A percentile compares a stretch with the other conserved stretches of the same genome.
These are phyloP conservation scores for Camponotus floridanus DNA, from an alignment of 1,140 invertebrate species.

Conservation along the genomic window DNA sequence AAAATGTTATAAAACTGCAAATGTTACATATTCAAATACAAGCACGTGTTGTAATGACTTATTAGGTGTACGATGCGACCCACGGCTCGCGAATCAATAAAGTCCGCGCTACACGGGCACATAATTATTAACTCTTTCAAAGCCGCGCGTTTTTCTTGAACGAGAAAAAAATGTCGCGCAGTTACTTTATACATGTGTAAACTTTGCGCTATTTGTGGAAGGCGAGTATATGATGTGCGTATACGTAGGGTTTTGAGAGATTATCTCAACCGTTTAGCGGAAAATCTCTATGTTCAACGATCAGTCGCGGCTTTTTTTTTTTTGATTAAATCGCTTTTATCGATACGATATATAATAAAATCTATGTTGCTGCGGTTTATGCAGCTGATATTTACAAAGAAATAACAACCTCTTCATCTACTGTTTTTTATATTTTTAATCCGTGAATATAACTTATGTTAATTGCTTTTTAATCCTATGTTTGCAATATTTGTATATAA, in stretches of 20 bases:
- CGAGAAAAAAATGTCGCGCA: slow-evolving; percentile 27
- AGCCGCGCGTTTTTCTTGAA: slow-evolving; percentile 48
- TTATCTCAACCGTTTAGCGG: slow-evolving; percentile 32
- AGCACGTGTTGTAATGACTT: slow-evolving; percentile 46
- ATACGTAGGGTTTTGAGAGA: slow-evolving; percentile 30
- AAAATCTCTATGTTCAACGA: slow-evolving; percentile 46
- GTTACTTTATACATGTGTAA: background rate
- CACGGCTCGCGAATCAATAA: slow-evolving; percentile 47
- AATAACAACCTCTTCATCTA: background rate
- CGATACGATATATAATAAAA: background rate
- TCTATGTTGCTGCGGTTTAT: background rate
- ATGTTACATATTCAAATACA: slow-evolving; percentile 40
- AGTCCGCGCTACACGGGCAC: slow-evolving; percentile 1
- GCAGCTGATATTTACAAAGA: slow-evolving; percentile 7
- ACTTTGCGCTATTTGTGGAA: slow-evolving; percentile 50
- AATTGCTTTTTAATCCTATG: slow-evolving; percentile 12
- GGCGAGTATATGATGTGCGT: slow-evolving; percentile 7
- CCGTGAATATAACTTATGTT: background rate
- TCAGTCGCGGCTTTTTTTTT: background rate
- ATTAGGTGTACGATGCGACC: slow-evolving; percentile 17
- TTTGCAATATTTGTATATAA: background rate
- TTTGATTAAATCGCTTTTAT: slow-evolving; percentile 32
- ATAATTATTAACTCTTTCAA: slow-evolving; percentile 57
- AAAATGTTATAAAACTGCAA: slow-evolving; percentile 1
- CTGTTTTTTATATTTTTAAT: background rate